A percentile compares a stretch with the other conserved stretches of the same genome.
phyloP scores from a whole-genome alignment of 92 coral and sea anemone species.

The Phenganax subtilis region DNA sequence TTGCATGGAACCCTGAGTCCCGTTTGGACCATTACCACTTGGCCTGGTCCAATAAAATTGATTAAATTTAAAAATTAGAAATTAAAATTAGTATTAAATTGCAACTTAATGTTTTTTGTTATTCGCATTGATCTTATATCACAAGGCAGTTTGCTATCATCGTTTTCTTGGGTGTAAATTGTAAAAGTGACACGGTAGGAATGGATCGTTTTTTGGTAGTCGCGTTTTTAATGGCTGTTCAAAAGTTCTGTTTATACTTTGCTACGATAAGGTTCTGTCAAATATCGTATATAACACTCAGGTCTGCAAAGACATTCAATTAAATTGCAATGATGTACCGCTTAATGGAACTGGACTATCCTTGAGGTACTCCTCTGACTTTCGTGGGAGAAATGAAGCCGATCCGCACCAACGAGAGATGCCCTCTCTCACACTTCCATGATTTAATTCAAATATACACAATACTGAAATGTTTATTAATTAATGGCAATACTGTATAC shows the following conservation, averaged over 20 bases:
- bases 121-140: too few species aligned
- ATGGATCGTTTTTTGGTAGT: slow-evolving; percentile 2
- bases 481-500: too few species aligned
- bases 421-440: not conserved
- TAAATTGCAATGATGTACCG: not conserved
- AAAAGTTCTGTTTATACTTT: not conserved
- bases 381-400: not conserved
- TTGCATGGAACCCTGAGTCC: too few species aligned
- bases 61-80: too few species aligned
- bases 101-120: too few species aligned
- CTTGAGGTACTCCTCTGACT: slow-evolving; percentile 11
- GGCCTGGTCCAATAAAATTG: too few species aligned
- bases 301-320: not conserved
- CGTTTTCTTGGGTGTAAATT: too few species aligned
- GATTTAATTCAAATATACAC: not conserved
- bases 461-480: not conserved
- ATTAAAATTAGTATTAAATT: too few species aligned
- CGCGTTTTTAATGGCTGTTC: slow-evolving; percentile 6
- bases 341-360: slow-evolving; percentile 13
- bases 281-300: slow-evolving; percentile 4
- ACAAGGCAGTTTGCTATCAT: too few species aligned
- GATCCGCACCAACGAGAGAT: not conserved
- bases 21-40: too few species aligned
- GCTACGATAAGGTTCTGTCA: not conserved
- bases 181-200: not conserved